Percentiles rank a stretch among this genome's conserved stretches.
Evolutionary conservation across 2,113 vertebrate species (phyloP).

Genomic region (Sceloporus tristichus): DNA sequence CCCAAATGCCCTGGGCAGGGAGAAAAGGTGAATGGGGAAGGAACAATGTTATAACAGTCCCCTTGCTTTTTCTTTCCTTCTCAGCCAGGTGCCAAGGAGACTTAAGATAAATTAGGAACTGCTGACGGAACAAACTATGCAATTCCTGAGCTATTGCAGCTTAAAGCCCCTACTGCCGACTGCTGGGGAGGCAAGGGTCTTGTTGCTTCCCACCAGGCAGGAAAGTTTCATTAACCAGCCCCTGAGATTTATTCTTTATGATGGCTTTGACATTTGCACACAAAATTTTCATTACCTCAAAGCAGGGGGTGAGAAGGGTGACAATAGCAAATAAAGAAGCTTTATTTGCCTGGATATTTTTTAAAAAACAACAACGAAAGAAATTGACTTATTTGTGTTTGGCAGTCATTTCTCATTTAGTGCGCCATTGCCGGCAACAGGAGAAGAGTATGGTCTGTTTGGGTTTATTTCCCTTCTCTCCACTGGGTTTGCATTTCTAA

Average conservation of each 20-base stretch:
- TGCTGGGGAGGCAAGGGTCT: conserved; percentile 43
- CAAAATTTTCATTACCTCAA: conserved; percentile 74
- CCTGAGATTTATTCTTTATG: conserved; percentile 75
- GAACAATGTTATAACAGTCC: conserved; percentile 8
- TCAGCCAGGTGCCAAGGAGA: conserved; percentile 48
- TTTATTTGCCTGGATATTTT: conserved; percentile 47
- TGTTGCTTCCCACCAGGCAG: conserved; percentile 69
- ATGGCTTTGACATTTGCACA: conserved; percentile 76
- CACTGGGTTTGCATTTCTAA: not conserved
- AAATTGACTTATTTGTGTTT: not conserved
- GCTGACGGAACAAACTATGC: conserved; percentile 60
- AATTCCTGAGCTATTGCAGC: conserved; percentile 67
- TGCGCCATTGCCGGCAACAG: conserved; percentile 46
- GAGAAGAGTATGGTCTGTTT: not conserved
- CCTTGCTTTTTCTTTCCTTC: not conserved
- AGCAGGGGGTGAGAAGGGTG: conserved; percentile 57
- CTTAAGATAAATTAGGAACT: conserved; percentile 45
- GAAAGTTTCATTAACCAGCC: conserved; percentile 76
- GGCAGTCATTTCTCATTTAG: conserved; percentile 64
- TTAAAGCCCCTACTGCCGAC: conserved; percentile 61
- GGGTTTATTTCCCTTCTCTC: not conserved
- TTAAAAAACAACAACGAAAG: conserved; percentile 53
- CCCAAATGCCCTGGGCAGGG: not conserved
- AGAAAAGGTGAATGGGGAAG: not conserved
- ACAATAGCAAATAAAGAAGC: conserved; percentile 59